These are phyloP conservation scores for Brachypterus glaber DNA, from an alignment of 2,888 invertebrate genomes.

Conservation along the genomic window DNA sequence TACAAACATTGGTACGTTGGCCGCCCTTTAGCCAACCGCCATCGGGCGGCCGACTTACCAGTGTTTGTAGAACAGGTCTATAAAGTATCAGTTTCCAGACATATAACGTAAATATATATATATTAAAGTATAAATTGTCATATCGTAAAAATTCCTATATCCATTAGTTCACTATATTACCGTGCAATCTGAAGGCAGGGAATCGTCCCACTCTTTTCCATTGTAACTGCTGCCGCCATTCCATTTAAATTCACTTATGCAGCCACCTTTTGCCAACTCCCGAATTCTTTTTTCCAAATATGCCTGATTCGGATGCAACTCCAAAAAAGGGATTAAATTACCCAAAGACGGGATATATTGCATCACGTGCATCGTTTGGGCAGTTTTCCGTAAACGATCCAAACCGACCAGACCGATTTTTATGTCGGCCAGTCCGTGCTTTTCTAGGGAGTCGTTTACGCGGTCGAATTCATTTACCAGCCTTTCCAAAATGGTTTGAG, in stretches of 20 bases:
- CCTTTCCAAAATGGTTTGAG: conserved; percentile 69
- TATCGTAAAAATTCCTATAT: too few species aligned
- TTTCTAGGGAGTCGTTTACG: conserved; percentile 60
- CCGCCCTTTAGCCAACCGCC: too few species aligned
- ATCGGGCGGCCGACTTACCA: too few species aligned
- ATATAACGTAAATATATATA: too few species aligned
- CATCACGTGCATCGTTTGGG: conserved; percentile 46
- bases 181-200: conserved; percentile 79
- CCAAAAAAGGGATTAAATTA: conserved; percentile 67
- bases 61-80: too few species aligned
- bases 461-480: conserved; percentile 64
- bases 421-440: conserved; percentile 58
- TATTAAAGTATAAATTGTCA: too few species aligned
- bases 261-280: conserved; percentile 72
- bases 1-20: too few species aligned
- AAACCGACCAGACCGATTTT: conserved; percentile 61
- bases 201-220: conserved; percentile 70
- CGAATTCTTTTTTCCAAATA: conserved; percentile 72
- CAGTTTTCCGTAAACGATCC: conserved; percentile 65
- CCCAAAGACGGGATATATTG: conserved; percentile 50
- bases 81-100: too few species aligned
- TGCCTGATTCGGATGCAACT: conserved; percentile 73
- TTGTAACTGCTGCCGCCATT: conserved; percentile 66
- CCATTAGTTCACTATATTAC: too few species aligned
- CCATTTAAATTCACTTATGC: conserved; percentile 85